Evolutionary conservation across 2,797 vertebrate genomes (phyloP).

Genomic region (Coracias cyanogaster): DNA sequence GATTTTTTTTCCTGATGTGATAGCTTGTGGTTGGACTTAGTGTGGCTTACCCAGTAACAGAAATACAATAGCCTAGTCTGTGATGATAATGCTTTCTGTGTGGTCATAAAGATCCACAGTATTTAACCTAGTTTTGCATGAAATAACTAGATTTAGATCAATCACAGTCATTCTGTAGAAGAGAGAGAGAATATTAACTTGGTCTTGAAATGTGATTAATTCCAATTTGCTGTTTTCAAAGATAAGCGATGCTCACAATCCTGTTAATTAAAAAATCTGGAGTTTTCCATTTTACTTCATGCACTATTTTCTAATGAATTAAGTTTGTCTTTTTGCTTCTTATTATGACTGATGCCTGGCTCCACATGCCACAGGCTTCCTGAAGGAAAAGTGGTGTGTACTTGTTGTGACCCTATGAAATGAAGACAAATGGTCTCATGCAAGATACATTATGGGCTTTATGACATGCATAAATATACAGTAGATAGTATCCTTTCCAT

Average conservation of each 20-base stretch:
- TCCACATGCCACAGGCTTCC: conserved; percentile 56
- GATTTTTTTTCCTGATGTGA: background rate
- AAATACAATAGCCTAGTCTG: background rate
- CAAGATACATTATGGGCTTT: conserved; percentile 74
- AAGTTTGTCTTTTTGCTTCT: conserved; percentile 59
- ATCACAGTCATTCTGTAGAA: conserved; percentile 58
- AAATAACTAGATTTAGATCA: conserved; percentile 72
- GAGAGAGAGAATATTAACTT: conserved; percentile 64
- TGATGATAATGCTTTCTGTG: conserved; percentile 62
- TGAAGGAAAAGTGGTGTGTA: conserved; percentile 68
- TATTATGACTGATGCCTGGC: conserved; percentile 53
- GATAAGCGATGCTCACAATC: conserved; percentile 51
- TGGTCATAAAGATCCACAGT: conserved; percentile 59
- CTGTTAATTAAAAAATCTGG: conserved; percentile 67
- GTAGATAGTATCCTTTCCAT: conserved; percentile 53
- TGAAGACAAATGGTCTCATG: conserved; percentile 73
- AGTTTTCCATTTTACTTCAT: conserved; percentile 56
- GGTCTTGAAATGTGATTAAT: conserved; percentile 71
- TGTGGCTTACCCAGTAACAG: conserved; percentile 12
- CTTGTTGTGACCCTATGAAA: conserved; percentile 75
- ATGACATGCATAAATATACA: conserved; percentile 68
- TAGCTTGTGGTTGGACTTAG: background rate
- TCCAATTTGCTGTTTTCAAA: conserved; percentile 66
- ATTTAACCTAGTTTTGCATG: conserved; percentile 69
- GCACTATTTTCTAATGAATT: conserved; percentile 44